Base-by-base conservation (phyloP, 2,113 vertebrate genomes). In the Piaya cayana region DNA sequence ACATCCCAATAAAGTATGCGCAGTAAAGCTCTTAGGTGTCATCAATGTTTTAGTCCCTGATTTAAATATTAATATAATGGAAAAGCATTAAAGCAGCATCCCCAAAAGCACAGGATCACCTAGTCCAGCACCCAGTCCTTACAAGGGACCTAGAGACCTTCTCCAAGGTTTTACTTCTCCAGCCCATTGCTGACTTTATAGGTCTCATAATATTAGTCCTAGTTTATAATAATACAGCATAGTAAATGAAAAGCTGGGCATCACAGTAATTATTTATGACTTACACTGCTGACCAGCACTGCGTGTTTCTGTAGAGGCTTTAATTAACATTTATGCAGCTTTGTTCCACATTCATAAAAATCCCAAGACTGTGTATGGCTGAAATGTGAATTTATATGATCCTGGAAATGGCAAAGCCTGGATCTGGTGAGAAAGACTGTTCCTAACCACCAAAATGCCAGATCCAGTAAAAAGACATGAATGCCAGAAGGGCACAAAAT, bases 251-350 rank as follows among this genome's bases (percentile, higher is more conserved):
- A 92, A 87, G 42, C 72, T 82, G 65, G 70, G n/a, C 62, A 94
- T 85, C 74, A 23, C 64, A 39, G 22, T 75, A 95, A 92, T 96
- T 96, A 95, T 68, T 92, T 92, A 93, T 85, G 84, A 96, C 75
- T 95, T 96, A 87, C 45, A 53, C 58, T 90, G 68, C 78, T 93
- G 75, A 50, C 45, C 9, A 0, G 45, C 59, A 70, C 60, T 53
- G 50, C 86, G 32, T 60, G 74, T 91, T 94, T 93, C 53, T 69
- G 50, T 53, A 82, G 82, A 88, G 45, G 87, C 70, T 94, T 85
- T 91, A 94, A 93, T 93, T 94, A 93, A 76, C 58, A 65, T 92
- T 92, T 95, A 71, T 45, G 55, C 70, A 49, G 89, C 84, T 90
- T 95, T 90, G 43, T 87, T 95, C 49, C 52, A 53, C 0, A 0